These are phyloP conservation scores for Quadroppia sp. DNA, from an alignment of 2,888 invertebrate genomes.

Conservation along the genomic window DNA sequence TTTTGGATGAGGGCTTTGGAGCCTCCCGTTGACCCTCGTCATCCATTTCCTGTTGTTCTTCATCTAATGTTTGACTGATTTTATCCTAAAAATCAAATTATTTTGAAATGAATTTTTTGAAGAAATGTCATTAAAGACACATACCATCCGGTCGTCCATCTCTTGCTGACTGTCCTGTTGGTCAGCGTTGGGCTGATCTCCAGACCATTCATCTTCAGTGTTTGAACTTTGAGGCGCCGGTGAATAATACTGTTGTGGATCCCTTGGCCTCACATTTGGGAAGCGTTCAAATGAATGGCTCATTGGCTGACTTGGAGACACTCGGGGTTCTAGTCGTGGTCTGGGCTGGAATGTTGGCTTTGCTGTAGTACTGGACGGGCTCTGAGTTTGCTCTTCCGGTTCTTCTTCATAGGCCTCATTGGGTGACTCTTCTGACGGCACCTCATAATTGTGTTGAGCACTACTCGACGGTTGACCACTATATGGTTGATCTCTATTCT, in stretches of 20 bases:
- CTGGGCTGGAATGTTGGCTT: background rate
- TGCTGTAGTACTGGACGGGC: background rate
- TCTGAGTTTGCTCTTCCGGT: conserved; percentile 8
- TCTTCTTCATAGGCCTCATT: background rate
- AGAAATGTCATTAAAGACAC: too few relatives aligned
- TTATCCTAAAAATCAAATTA: background rate
- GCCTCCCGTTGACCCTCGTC: background rate
- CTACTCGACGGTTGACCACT: background rate
- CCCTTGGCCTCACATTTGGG: background rate
- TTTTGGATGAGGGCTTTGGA: background rate
- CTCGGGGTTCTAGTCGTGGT: background rate
- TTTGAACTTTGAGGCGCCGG: background rate
- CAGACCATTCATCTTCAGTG: background rate
- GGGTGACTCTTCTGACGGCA: background rate
- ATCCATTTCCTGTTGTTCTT: background rate
- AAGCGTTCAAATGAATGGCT: background rate
- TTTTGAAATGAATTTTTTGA: background rate
- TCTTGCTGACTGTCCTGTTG: background rate
- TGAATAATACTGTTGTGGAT: background rate
- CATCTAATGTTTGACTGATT: background rate
- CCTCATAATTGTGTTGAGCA: background rate
- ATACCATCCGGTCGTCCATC: background rate
- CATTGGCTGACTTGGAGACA: background rate
- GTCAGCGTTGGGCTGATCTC: background rate
- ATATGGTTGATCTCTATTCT: background rate